Base-by-base conservation (phyloP, 2,888 invertebrate genomes). In the Embidobia sp. region DNA sequence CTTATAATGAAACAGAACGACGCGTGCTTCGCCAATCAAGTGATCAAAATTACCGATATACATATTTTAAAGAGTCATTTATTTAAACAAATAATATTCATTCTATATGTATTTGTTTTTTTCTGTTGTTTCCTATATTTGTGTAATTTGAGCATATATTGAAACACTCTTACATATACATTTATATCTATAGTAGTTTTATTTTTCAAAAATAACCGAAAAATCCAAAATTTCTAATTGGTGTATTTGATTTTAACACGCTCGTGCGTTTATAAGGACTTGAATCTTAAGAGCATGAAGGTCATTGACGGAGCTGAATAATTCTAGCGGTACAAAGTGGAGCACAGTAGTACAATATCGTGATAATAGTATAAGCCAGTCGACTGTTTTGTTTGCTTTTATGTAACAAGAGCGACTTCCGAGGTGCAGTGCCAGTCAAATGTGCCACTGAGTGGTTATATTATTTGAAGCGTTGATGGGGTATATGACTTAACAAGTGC, bases 201-300 rank as follows among this genome's bases (percentile, higher is more conserved):
- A n/a, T n/a, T n/a, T n/a, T n/a, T n/a, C n/a, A n/a, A n/a, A n/a
- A n/a, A n/a, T n/a, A n/a, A n/a, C n/a, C n/a, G n/a, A n/a, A n/a
- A n/a, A n/a, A n/a, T n/a, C n/a, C n/a, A n/a, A n/a, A n/a, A n/a
- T n/a, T 37, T 37, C 6, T 35, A 85, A 81, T 77, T 72, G 73
- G 79, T 80, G 81, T 81, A 83, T 81, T 83, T 78, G 79, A 44
- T n/a, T n/a, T n/a, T n/a, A n/a, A n/a, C n/a, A n/a, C n/a, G n/a
- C n/a, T n/a, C n/a, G n/a, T n/a, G n/a, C n/a, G n/a, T n/a, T n/a
- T n/a, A n/a, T 37, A 15, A 6, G 4, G 13, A 37, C 16, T 40
- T n/a, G 40, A 40, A 18, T 40, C 37, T 42, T 51, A 22, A 66
- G 15, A 8, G 15, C 33, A 18, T 6, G 10, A 48, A 49, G 18